These are phyloP conservation scores for Mormyrus iriodes DNA, from an alignment of 2,113 vertebrate genomes.

Conservation along the genomic window DNA sequence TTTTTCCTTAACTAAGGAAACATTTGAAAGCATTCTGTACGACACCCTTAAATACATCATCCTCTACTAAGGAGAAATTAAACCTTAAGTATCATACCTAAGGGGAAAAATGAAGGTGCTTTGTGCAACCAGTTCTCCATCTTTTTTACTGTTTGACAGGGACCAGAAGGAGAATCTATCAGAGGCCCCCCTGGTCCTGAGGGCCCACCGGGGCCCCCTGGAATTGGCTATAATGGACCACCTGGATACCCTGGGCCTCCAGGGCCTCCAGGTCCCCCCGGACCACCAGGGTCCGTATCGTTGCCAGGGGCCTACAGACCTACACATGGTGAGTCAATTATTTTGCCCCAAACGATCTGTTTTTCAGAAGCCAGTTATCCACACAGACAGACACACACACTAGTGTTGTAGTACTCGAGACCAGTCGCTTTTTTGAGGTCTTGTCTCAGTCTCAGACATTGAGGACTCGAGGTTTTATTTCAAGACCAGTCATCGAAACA, in stretches of 20 bases:
- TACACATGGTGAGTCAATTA: slow-evolving; percentile 66
- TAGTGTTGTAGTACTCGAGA: too few species aligned
- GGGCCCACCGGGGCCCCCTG: slow-evolving; percentile 79
- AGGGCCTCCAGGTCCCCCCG: slow-evolving; percentile 74
- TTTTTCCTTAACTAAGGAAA: background rate
- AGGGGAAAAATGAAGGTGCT: background rate
- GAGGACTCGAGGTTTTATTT: too few species aligned
- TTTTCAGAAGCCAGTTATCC: background rate
- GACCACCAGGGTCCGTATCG: slow-evolving; percentile 53
- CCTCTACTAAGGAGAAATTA: background rate
- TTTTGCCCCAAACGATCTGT: background rate
- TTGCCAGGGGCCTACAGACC: slow-evolving; percentile 68
- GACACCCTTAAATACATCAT: background rate
- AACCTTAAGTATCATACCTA: background rate
- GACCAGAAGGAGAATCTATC: slow-evolving; percentile 79
- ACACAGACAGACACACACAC: background rate
- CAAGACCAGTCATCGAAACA: too few species aligned
- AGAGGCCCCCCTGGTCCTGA: slow-evolving; percentile 75
- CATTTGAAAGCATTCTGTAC: background rate
- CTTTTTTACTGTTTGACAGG: slow-evolving; percentile 52
- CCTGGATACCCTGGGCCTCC: slow-evolving; percentile 75
- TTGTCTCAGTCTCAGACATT: too few species aligned
- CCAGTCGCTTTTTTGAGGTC: too few species aligned
- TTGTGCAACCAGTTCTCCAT: background rate
- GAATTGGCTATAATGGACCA: slow-evolving; percentile 74